Evolutionary conservation across 2,113 vertebrate genomes (phyloP).

Genomic region (Acinonyx jubatus): DNA sequence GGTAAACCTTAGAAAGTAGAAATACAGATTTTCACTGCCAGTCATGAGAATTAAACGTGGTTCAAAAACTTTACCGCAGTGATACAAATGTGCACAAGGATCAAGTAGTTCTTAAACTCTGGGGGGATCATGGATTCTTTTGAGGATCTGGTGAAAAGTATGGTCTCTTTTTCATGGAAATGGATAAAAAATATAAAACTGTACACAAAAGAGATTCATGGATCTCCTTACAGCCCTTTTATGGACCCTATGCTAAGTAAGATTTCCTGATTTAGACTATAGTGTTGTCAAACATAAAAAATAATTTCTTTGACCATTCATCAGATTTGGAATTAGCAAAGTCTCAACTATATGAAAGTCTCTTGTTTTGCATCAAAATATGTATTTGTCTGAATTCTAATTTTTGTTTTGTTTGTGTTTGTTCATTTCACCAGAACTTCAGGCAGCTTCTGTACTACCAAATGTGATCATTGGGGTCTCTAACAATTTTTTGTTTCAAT

Average conservation of each 20-base stretch:
- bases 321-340: background rate
- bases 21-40: background rate
- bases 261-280: background rate
- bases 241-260: background rate
- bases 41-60: background rate
- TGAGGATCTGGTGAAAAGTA: conserved; percentile 15
- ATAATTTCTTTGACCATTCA: background rate
- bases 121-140: background rate
- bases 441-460: background rate
- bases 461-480: background rate
- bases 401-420: background rate
- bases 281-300: background rate
- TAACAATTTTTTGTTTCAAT: background rate
- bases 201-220: background rate
- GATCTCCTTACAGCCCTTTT: background rate
- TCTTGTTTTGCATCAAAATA: background rate
- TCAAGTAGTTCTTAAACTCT: background rate
- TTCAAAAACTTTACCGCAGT: conserved; percentile 7
- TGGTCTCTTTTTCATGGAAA: background rate
- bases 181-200: background rate
- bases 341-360: background rate
- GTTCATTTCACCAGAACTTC: conserved; percentile 18
- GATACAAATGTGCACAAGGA: background rate
- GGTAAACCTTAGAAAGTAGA: background rate
- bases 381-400: background rate